Evolutionary conservation across 2,888 invertebrate species (phyloP), one percentile per base, ranked within the genome.

Genomic region (Stenodera caucasica): DNA sequence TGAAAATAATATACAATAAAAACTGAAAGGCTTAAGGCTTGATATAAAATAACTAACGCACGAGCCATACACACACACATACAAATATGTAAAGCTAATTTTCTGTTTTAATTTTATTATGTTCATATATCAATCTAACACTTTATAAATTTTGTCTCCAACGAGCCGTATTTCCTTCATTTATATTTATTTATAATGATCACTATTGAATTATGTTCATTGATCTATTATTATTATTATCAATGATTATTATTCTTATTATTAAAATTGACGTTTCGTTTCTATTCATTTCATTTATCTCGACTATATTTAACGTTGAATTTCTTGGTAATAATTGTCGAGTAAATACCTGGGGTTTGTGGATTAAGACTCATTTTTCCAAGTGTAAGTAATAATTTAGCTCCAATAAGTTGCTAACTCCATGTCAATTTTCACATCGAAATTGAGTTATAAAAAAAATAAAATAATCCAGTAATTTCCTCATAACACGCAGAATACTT

Each of bases 61-160:
- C 35, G 14, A 37, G 18, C 11, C 40, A 15, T 6, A n/a, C 35
- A 8, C 15, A 37, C 2, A 11, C 3, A 18, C 7, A 35, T 37
- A 15, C 15, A 40, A 40, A 40, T 45, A 23, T 12, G 23, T 21
- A 18, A n/a, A n/a, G n/a, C 45, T 23, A 45, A 23, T 45, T 51
- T 32, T 32, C 51, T 7, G n/a, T 53, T 53, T 35, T 32, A 23
- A 23, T 53, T 53, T 35, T 32, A 23, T 35, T 32, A 15, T 23
- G 21, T 33, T 23, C 33, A 35, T 29, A 21, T 53, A 23, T 30
- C 32, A 51, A 33, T 30, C 33, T 18, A 30, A 29, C 53, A 53
- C 53, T 35, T 53, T 23, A 33, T 53, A 33, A 53, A 53, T 53
- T 53, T 53, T n/a, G 53, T 33, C 33, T 32, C 33, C 33, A 32